Percentiles rank a stretch among this genome's conserved stretches.
Conservation (phyloP, 2,113 vertebrate species). For the Phaethornis superciliosus region DNA sequence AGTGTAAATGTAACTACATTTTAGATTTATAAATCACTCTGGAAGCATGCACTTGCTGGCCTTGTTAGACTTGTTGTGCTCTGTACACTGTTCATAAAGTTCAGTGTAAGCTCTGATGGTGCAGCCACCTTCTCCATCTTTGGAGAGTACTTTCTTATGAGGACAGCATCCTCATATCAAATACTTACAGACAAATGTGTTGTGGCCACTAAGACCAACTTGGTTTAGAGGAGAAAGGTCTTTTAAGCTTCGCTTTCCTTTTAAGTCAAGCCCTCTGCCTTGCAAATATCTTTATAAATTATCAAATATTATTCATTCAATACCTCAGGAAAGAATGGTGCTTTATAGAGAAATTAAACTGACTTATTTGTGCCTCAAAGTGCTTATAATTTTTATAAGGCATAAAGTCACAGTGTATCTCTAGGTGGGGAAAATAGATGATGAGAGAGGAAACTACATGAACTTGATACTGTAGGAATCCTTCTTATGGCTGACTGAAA, state of each 20-base stretch:
- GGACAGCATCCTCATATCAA: neutral
- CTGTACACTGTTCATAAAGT: neutral
- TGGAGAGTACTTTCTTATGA: neutral
- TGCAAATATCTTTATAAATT: constrained; percentile 11
- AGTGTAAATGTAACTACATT: neutral
- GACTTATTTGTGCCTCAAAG: neutral
- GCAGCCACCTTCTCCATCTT: neutral
- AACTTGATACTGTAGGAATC: neutral
- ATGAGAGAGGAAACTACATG: neutral
- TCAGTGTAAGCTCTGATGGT: neutral
- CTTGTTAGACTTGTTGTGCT: neutral
- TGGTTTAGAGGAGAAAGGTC: neutral
- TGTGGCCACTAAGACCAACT: neutral
- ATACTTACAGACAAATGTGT: neutral
- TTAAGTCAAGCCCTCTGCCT: neutral
- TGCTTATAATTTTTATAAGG: constrained; percentile 24
- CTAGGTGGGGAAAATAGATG: neutral
- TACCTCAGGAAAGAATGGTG: neutral
- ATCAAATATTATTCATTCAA: neutral
- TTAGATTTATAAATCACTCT: neutral
- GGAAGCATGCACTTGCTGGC: neutral
- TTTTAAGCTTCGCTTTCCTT: neutral
- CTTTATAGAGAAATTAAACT: constrained; percentile 17
- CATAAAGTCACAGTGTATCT: neutral
- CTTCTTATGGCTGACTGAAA: neutral